Evolutionary conservation across 92 coral and sea anemone genomes (phyloP).

Genomic region (Epizoanthus illoricatus): DNA sequence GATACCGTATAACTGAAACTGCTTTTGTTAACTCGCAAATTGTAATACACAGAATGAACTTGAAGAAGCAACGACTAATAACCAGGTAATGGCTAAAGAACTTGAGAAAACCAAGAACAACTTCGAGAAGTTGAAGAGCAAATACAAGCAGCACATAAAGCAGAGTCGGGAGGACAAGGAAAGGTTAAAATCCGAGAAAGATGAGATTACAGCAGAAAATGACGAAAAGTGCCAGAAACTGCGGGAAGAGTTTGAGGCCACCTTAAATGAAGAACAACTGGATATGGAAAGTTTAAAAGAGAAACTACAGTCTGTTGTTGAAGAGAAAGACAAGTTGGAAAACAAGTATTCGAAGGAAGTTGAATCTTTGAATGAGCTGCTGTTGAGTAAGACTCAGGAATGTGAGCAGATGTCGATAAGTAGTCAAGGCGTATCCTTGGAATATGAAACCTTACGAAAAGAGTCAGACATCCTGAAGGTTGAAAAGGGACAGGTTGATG

Average conservation of each 20-base stretch:
- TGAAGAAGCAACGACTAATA: slow-evolving; percentile 36
- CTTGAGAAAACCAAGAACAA: slow-evolving; percentile 62
- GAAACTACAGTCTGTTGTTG: slow-evolving; percentile 14
- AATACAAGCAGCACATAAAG: slow-evolving; percentile 52
- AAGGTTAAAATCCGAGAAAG: slow-evolving; percentile 49
- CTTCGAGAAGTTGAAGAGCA: slow-evolving; percentile 63
- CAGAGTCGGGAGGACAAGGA: slow-evolving; percentile 63
- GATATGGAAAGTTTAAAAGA: slow-evolving; percentile 25
- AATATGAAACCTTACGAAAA: slow-evolving; percentile 38
- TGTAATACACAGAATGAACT: slow-evolving; percentile 49
- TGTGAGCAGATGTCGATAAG: slow-evolving; percentile 10
- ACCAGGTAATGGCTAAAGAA: slow-evolving; percentile 45
- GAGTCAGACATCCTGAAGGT: slow-evolving; percentile 41
- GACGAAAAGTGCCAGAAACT: slow-evolving; percentile 58
- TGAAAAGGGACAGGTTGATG: slow-evolving; percentile 51
- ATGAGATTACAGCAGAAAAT: slow-evolving; percentile 51
- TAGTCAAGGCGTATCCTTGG: slow-evolving; percentile 6
- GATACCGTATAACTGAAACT: not conserved
- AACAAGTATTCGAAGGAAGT: slow-evolving; percentile 25
- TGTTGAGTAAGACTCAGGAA: slow-evolving; percentile 20
- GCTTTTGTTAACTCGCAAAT: not conserved
- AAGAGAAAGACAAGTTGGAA: slow-evolving; percentile 34
- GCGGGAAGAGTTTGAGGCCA: slow-evolving; percentile 46
- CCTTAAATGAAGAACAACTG: slow-evolving; percentile 33
- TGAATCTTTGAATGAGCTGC: slow-evolving; percentile 23